Evolutionary conservation across 2,888 invertebrate species (phyloP), one percentile per base, ranked within the genome.

Genomic region (Heliconius ethilla): DNA sequence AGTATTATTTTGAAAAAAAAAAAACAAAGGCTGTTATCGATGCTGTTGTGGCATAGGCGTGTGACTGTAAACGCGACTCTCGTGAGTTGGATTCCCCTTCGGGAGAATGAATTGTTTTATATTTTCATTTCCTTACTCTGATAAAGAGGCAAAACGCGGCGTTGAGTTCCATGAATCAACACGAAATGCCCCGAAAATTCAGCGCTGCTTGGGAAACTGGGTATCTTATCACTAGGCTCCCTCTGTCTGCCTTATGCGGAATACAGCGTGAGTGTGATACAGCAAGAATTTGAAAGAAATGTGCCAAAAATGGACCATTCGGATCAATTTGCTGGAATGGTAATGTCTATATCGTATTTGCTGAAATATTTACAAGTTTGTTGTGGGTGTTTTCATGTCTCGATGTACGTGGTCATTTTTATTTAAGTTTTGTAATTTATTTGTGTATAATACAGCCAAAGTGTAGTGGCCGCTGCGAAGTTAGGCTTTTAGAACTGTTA

Each of bases 261-360:
- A 55, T 9, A 9, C 55, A 55, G 1, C 22, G 55, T 7, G 22
- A 55, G 9, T 3, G 55, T 22, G n/a, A 59, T n/a, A 59, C 9
- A 59, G 85, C 10, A 11, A 2, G 88, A 86, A 87, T 86, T 88
- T 84, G 86, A 85, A 87, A 86, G 87, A 86, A 83, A 88, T 90
- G 94, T 93, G 93, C 93, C 93, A 94, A 94, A 94, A 89, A 88
- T 84, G 92, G 91, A 93, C 92, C 92, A 92, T 90, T 85, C 86
- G 84, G 83, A 85, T 84, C 86, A 83, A 81, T 86, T 85, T 86
- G 88, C 89, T 87, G 85, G 83, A 87, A 85, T 85, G 86, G 83
- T 85, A 86, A 85, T 85, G 85, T 84, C 84, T 86, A 84, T 82
- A 69, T 25, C 40, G 82, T 83, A 82, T 83, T 76, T 74, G 77